These are phyloP conservation scores for Agrotis clavis DNA, from an alignment of 2,888 invertebrate species.

Conservation along the genomic window DNA sequence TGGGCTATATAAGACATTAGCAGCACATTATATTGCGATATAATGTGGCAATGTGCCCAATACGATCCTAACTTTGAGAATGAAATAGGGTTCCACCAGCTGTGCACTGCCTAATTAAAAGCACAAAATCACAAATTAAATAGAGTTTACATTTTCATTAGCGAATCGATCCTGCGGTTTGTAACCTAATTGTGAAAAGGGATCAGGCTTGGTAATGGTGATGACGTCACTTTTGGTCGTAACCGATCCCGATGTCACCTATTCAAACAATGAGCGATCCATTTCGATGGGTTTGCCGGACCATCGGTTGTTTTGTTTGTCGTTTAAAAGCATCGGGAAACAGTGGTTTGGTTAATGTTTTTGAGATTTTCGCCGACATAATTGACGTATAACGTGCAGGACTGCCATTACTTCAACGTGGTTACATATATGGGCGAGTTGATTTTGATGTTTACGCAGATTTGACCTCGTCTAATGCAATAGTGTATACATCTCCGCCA, in stretches of 20 bases:
- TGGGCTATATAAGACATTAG: conserved; percentile 53
- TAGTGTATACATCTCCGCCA: conserved; percentile 49
- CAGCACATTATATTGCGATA: conserved; percentile 37
- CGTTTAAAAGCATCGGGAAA: conserved; percentile 43
- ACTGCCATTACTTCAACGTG: conserved; percentile 23
- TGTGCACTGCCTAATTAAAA: conserved; percentile 37
- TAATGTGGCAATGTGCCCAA: conserved; percentile 45
- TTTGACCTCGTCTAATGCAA: conserved; percentile 58
- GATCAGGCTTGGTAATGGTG: conserved; percentile 57
- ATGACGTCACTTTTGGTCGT: conserved; percentile 69
- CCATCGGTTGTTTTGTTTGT: conserved; percentile 59
- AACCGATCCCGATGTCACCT: conserved; percentile 71
- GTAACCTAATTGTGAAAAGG: conserved; percentile 53
- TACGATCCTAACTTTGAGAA: conserved; percentile 31
- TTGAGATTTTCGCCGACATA: conserved; percentile 38
- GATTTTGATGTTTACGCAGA: conserved; percentile 42
- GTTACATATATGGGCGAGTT: conserved; percentile 45
- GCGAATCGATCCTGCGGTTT: conserved; percentile 36
- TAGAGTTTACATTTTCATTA: conserved; percentile 25
- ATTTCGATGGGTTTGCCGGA: conserved; percentile 67
- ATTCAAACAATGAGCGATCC: conserved; percentile 70
- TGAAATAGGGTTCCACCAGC: conserved; percentile 35
- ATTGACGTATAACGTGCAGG: conserved; percentile 39
- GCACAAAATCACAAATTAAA: conserved; percentile 15
- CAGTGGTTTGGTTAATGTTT: conserved; percentile 43